Percentiles rank a stretch among this genome's conserved stretches.
phyloP scores from a whole-genome alignment of 2,113 vertebrate genomes.

The Microtus pennsylvanicus region DNA sequence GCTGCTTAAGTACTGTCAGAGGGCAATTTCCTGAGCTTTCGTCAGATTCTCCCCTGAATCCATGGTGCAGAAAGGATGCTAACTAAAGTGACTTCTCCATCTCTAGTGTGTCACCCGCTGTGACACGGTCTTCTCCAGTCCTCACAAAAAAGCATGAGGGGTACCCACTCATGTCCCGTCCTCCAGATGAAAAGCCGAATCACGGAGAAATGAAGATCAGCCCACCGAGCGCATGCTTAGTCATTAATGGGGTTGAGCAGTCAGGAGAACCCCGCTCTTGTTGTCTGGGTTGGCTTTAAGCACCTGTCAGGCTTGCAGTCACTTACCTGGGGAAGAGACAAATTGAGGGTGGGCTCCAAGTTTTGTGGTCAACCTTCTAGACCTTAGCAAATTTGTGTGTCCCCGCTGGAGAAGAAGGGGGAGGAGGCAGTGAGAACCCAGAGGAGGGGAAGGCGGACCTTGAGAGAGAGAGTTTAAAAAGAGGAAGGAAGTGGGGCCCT shows the following conservation, averaged over 20 bases:
- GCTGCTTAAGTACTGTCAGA: neutral
- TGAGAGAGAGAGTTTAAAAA: slow-evolving; percentile 81
- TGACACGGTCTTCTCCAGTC: neutral
- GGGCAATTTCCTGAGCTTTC: neutral
- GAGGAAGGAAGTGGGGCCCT: slow-evolving; percentile 89
- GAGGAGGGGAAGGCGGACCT: slow-evolving; percentile 73
- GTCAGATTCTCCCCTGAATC: neutral
- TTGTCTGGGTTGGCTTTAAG: neutral
- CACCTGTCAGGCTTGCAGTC: neutral
- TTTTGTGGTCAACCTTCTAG: neutral
- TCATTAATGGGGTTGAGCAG: neutral
- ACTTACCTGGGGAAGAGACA: neutral
- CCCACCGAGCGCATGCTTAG: neutral
- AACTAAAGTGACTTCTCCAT: neutral
- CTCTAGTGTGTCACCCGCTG: neutral
- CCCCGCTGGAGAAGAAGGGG: neutral
- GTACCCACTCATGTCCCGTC: neutral
- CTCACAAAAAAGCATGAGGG: neutral
- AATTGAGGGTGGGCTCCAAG: too few species aligned
- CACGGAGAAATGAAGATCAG: neutral
- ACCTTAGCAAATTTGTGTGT: neutral
- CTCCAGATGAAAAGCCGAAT: slow-evolving; percentile 29
- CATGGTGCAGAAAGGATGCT: neutral
- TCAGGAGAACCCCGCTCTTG: neutral
- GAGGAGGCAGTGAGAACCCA: slow-evolving; percentile 26